A percentile compares a stretch with the other conserved stretches of the same genome.
Conservation (phyloP, 2,797 vertebrate genomes). For the Coregonus sp. region DNA sequence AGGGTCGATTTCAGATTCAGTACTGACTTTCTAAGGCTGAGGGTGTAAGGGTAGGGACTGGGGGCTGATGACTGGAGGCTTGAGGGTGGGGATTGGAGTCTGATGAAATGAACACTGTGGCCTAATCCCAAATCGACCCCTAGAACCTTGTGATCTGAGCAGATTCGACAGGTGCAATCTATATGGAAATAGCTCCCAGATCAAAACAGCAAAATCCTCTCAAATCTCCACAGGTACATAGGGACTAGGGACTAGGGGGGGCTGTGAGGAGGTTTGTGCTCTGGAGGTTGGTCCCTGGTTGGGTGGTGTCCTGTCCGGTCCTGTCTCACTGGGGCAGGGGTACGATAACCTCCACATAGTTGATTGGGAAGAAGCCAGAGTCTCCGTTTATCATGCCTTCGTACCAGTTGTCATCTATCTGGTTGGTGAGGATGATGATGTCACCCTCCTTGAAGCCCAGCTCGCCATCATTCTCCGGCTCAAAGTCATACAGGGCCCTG, state of each 20-base stretch:
- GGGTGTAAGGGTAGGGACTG: background rate
- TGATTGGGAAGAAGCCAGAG: constrained; percentile 96
- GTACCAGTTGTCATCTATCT: constrained; percentile 97
- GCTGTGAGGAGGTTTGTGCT: background rate
- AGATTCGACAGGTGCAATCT: background rate
- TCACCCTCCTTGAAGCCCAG: constrained; percentile 95
- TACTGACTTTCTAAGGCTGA: background rate
- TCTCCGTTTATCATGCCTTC: constrained; percentile 90
- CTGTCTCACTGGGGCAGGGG: constrained; percentile 84
- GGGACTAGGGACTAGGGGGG: background rate
- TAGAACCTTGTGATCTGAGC: background rate
- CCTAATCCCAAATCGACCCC: background rate
- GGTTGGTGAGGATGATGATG: constrained; percentile 93
- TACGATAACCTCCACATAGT: constrained; percentile 92
- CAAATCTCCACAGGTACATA: background rate
- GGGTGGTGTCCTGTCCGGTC: background rate
- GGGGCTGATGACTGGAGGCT: background rate
- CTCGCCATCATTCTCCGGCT: constrained; percentile 93
- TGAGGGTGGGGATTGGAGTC: constrained; percentile 52
- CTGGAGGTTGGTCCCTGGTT: constrained; percentile 1
- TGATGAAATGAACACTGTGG: constrained; percentile 23
- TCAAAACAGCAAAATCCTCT: background rate
- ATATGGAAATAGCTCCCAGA: background rate
- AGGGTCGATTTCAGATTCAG: too few species aligned
- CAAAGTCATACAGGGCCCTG: constrained; percentile 91